Conservation (phyloP, 2,797 vertebrate species). For the Sebastes hubbsi region DNA sequence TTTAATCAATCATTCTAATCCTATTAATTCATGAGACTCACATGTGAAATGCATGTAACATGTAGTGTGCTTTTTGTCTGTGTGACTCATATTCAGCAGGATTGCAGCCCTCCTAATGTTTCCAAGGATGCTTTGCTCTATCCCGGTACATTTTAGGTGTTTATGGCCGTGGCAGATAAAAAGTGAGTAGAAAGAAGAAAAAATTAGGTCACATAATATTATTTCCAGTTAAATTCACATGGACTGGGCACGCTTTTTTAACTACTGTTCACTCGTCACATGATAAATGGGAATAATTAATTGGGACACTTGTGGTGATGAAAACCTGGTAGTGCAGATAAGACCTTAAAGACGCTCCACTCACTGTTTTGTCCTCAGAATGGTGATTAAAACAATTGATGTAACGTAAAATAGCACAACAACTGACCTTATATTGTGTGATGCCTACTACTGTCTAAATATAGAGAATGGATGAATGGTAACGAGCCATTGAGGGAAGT, state of each 20-base stretch:
- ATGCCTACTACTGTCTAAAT: neutral
- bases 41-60: neutral
- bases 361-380: neutral
- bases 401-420: neutral
- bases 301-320: neutral
- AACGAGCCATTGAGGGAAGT: neutral
- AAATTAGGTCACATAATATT: neutral
- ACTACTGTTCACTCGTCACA: neutral
- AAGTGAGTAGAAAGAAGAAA: neutral
- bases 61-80: neutral
- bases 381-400: neutral
- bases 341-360: neutral
- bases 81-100: constrained; percentile 26
- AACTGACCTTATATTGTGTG: neutral
- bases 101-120: neutral
- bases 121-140: constrained; percentile 15
- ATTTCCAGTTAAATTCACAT: neutral
- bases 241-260: neutral
- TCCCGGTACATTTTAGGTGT: neutral
- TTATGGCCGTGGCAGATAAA: neutral
- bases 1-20: neutral
- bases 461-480: neutral
- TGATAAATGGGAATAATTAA: neutral
- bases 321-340: neutral
- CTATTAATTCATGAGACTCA: neutral